Percentiles rank a stretch among this genome's conserved stretches.
Conservation (phyloP, 2,888 invertebrate genomes). For the Cephonodes hylas region DNA sequence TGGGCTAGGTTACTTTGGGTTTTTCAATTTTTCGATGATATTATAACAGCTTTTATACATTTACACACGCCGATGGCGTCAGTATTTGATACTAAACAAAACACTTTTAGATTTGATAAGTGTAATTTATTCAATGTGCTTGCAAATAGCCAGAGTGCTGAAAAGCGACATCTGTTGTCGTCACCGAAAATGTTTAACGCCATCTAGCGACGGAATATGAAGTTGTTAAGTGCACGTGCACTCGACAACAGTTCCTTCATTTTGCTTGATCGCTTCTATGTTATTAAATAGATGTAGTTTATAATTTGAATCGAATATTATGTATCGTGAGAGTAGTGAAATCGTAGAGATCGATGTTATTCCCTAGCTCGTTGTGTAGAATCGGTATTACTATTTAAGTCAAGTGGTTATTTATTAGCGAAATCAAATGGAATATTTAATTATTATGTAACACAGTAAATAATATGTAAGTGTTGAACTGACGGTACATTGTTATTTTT, state of each 20-base stretch:
- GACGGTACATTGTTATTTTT: conserved; percentile 15
- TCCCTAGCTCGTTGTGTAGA: conserved; percentile 1
- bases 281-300: not conserved
- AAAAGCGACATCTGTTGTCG: conserved; percentile 10
- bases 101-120: not conserved
- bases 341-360: not conserved
- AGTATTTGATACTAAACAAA: not conserved
- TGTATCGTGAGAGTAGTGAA: not conserved
- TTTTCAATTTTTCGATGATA: not conserved
- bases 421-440: conserved; percentile 1
- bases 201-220: not conserved
- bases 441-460: conserved; percentile 5
- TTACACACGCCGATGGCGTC: not conserved
- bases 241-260: not conserved
- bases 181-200: not conserved
- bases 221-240: not conserved
- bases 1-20: not conserved
- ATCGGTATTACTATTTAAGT: conserved; percentile 1
- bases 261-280: not conserved
- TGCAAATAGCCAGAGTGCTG: not conserved
- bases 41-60: not conserved
- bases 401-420: not conserved
- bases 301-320: not conserved
- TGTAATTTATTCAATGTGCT: not conserved
- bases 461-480: conserved; percentile 13